Conservation (phyloP, 2,888 invertebrate species). For the Lasioglossum marginatum region DNA sequence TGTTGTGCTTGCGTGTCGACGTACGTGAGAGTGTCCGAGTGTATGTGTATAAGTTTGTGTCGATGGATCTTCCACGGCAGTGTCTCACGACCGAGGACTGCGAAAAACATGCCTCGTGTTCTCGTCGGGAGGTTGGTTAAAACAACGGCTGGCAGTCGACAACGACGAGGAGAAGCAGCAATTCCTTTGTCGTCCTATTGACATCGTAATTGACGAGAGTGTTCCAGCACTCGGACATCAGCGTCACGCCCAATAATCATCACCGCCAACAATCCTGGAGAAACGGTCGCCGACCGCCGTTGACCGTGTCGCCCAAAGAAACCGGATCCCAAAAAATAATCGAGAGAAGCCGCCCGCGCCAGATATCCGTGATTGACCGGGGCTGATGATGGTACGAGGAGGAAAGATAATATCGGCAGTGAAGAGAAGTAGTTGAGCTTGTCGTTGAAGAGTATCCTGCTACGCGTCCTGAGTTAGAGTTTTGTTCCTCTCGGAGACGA, state of each 20-base stretch:
- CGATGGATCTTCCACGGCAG: constrained; percentile 21
- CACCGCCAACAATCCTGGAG: not conserved
- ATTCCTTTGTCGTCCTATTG: constrained; percentile 21
- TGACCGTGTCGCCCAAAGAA: not conserved
- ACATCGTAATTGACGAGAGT: constrained; percentile 62
- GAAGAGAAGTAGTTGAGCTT: constrained; percentile 12
- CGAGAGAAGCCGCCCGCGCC: constrained; percentile 9
- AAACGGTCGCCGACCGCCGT: not conserved
- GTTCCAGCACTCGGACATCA: constrained; percentile 7
- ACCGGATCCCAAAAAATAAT: not conserved
- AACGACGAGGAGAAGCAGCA: constrained; percentile 1
- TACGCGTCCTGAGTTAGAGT: constrained; percentile 12
- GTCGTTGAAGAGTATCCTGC: not conserved
- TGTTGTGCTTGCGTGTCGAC: not conserved
- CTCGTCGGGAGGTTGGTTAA: constrained; percentile 47
- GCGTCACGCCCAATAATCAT: not conserved
- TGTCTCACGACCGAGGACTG: constrained; percentile 26
- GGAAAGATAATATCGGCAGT: constrained; percentile 15
- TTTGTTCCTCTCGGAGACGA: constrained; percentile 35
- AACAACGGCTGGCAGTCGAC: constrained; percentile 28
- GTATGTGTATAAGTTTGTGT: not conserved
- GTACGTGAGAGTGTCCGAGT: not conserved
- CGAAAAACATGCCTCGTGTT: constrained; percentile 33
- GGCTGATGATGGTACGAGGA: not conserved
- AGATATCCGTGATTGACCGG: not conserved